phyloP scores from a whole-genome alignment of 2,888 invertebrate genomes.

The Oligia latruncula region DNA sequence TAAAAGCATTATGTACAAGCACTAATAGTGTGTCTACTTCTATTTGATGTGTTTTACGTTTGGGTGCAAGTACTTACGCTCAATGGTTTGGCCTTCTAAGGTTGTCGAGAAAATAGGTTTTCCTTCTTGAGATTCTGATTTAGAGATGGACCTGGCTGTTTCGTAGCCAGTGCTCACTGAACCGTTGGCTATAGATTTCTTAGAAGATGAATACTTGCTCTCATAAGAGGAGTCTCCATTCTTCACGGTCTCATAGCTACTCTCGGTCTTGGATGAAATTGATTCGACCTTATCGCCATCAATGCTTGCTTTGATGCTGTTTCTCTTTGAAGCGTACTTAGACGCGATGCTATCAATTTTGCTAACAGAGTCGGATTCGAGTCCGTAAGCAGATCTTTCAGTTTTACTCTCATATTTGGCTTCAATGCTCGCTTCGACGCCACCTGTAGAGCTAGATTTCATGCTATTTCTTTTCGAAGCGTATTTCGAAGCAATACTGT shows the following conservation, averaged over 20 bases:
- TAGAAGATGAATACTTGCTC: conserved; percentile 76
- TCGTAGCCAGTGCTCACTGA: conserved; percentile 76
- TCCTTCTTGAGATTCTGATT: conserved; percentile 86
- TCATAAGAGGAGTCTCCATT: conserved; percentile 78
- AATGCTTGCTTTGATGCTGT: conserved; percentile 72
- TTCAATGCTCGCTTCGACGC: conserved; percentile 71
- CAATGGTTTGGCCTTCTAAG: conserved; percentile 93
- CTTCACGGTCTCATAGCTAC: conserved; percentile 77
- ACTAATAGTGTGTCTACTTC: conserved; percentile 82
- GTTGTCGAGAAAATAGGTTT: conserved; percentile 94
- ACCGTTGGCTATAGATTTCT: conserved; percentile 81
- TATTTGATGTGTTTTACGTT: conserved; percentile 67
- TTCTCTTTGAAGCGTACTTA: conserved; percentile 72
- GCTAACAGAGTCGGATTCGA: conserved; percentile 67
- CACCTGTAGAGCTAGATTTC: conserved; percentile 73
- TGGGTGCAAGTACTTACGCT: conserved; percentile 92
- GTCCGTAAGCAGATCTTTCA: conserved; percentile 55
- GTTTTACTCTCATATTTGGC: conserved; percentile 64
- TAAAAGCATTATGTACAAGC: conserved; percentile 89
- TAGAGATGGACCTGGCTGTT: conserved; percentile 73
- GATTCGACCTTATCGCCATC: conserved; percentile 77
- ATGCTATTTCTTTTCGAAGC: conserved; percentile 72
- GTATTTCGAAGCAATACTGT: conserved; percentile 69
- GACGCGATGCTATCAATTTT: conserved; percentile 75
- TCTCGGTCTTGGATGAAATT: conserved; percentile 77